These are phyloP conservation scores for Palaemon carinicauda DNA, from an alignment of 1,140 invertebrate genomes.

Conservation along the genomic window DNA sequence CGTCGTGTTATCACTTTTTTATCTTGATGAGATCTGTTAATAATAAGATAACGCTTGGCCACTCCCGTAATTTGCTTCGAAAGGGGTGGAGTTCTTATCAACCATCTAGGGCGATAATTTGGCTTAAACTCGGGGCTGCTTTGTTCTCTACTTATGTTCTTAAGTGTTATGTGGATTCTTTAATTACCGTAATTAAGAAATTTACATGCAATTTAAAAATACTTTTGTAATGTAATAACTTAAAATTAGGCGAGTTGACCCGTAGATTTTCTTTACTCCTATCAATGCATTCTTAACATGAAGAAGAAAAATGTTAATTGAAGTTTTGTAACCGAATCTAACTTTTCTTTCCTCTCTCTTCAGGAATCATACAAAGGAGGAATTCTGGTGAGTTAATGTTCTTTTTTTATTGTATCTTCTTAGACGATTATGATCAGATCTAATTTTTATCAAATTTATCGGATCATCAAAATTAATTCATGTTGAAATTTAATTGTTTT, in stretches of 20 bases:
- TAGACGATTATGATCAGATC: background rate
- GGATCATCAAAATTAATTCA: too few species aligned
- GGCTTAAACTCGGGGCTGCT: too few species aligned
- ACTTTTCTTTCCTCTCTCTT: background rate
- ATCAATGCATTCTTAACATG: too few species aligned
- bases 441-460: too few species aligned
- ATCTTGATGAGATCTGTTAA: background rate
- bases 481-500: too few species aligned
- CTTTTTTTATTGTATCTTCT: background rate
- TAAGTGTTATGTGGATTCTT: too few species aligned
- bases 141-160: too few species aligned
- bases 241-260: background rate
- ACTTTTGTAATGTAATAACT: too few species aligned
- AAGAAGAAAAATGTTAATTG: background rate
- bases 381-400: slow-evolving; percentile 45
- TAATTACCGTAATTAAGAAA: too few species aligned
- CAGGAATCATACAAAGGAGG: slow-evolving; percentile 52
- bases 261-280: background rate
- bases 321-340: background rate
- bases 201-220: too few species aligned
- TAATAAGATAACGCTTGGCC: background rate
- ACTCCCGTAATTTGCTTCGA: background rate
- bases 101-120: too few species aligned
- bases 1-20: background rate
- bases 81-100: too few species aligned